These are phyloP conservation scores for Adelphocoris suturalis DNA, from an alignment of 2,888 invertebrate species.

Conservation along the genomic window DNA sequence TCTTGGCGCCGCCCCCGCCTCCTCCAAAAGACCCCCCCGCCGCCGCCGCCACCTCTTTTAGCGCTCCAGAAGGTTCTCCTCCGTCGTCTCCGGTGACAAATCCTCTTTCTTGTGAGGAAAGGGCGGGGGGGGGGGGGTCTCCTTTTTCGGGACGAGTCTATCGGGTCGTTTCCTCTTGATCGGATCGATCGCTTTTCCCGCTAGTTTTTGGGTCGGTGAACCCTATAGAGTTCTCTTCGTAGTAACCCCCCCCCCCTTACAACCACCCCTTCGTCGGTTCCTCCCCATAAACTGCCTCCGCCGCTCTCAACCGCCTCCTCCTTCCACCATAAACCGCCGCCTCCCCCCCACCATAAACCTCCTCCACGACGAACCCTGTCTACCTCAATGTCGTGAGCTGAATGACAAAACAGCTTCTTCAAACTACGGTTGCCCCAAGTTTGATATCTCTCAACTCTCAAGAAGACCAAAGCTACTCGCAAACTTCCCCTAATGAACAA, in stretches of 20 bases:
- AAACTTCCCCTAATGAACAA: neutral
- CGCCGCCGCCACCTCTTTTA: conserved; percentile 30
- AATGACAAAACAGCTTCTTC: neutral
- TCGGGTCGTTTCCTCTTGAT: conserved; percentile 63
- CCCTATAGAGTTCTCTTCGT: neutral
- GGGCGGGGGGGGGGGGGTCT: neutral
- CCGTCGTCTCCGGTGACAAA: conserved; percentile 61
- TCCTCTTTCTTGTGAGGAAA: neutral
- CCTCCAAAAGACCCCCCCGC: conserved; percentile 39
- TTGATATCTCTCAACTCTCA: neutral
- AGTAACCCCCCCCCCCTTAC: neutral
- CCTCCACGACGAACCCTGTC: neutral
- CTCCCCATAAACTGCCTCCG: neutral
- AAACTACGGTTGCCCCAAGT: neutral
- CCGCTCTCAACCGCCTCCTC: neutral
- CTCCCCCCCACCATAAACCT: neutral
- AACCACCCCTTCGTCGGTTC: neutral
- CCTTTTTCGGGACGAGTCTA: conserved; percentile 11
- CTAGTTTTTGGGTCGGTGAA: conserved; percentile 48
- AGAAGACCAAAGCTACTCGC: neutral
- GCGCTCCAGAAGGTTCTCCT: conserved; percentile 10
- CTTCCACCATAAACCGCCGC: neutral
- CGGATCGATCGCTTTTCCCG: conserved; percentile 56
- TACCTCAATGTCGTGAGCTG: conserved; percentile 15
- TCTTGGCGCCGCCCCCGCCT: conserved; percentile 58